phyloP scores from a whole-genome alignment of 2,113 vertebrate genomes.

The Ptilonorhynchus violaceus region DNA sequence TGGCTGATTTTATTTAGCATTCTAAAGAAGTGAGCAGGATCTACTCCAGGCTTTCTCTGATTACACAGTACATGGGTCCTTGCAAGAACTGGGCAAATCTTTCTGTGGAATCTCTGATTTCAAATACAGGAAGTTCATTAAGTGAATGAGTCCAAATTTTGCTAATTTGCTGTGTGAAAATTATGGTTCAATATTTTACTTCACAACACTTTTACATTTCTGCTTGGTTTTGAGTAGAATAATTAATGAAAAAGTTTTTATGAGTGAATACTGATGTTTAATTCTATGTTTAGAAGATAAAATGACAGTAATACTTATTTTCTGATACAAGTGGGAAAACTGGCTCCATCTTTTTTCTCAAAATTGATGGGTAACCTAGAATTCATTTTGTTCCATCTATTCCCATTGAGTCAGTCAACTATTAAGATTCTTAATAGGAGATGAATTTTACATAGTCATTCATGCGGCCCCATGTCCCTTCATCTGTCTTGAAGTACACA shows the following conservation, averaged over 20 bases:
- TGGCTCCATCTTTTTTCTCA: background rate
- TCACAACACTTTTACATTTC: background rate
- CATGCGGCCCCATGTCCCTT: fast-evolving
- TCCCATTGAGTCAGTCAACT: background rate
- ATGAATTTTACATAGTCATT: background rate
- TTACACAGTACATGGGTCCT: background rate
- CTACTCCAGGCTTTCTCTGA: background rate
- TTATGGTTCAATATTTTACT: background rate
- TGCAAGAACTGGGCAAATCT: background rate
- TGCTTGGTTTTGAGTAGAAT: background rate
- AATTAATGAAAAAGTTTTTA: background rate
- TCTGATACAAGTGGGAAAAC: background rate
- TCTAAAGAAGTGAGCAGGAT: background rate
- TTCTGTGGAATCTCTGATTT: background rate
- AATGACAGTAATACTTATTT: background rate
- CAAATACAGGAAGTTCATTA: background rate
- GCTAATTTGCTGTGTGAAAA: background rate
- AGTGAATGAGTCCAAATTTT: background rate
- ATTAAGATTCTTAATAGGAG: background rate
- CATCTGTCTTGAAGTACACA: background rate
- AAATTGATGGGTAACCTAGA: background rate
- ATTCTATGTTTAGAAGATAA: background rate
- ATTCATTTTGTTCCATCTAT: background rate
- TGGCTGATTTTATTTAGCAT: background rate
- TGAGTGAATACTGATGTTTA: background rate